Percentiles rank a stretch among this genome's conserved stretches.
Evolutionary conservation across 2,888 invertebrate species (phyloP).

Genomic region (Pachymerium ferrugineum): DNA sequence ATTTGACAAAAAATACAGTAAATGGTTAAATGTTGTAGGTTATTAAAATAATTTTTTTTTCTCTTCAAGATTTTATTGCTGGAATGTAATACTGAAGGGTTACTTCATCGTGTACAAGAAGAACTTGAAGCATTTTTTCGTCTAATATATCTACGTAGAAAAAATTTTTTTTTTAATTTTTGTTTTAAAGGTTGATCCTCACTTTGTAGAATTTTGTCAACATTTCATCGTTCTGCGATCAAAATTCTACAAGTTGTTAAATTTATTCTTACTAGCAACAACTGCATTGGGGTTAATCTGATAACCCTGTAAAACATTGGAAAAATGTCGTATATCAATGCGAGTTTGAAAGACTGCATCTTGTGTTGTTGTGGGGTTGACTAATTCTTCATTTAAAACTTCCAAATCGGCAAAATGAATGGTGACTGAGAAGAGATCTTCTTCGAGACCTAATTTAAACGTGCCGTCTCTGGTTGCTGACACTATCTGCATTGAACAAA

Average conservation of each 20-base stretch:
- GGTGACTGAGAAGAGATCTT: constrained; percentile 71
- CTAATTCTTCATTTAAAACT: constrained; percentile 53
- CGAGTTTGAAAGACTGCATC: constrained; percentile 42
- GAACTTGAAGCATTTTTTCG: constrained; percentile 66
- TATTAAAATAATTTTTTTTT: background rate
- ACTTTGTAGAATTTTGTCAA: background rate
- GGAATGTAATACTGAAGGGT: constrained; percentile 75
- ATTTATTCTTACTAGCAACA: constrained; percentile 55
- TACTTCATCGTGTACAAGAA: constrained; percentile 66
- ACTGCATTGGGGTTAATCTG: constrained; percentile 67
- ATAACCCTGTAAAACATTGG: constrained; percentile 71
- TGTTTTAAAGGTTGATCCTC: background rate
- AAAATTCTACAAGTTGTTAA: background rate
- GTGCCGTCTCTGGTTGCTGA: constrained; percentile 65
- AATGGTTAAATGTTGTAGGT: too few relatives aligned
- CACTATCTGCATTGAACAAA: constrained; percentile 57
- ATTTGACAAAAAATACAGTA: too few relatives aligned
- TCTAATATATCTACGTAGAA: constrained; percentile 60
- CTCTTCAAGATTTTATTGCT: constrained; percentile 52
- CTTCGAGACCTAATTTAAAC: constrained; percentile 61
- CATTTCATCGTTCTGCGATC: background rate
- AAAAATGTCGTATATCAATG: constrained; percentile 72
- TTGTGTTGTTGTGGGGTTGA: background rate
- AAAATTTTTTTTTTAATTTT: background rate
- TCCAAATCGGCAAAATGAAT: constrained; percentile 71